Evolutionary conservation across 2,888 invertebrate genomes (phyloP).

Genomic region (Conchocele bisecta): DNA sequence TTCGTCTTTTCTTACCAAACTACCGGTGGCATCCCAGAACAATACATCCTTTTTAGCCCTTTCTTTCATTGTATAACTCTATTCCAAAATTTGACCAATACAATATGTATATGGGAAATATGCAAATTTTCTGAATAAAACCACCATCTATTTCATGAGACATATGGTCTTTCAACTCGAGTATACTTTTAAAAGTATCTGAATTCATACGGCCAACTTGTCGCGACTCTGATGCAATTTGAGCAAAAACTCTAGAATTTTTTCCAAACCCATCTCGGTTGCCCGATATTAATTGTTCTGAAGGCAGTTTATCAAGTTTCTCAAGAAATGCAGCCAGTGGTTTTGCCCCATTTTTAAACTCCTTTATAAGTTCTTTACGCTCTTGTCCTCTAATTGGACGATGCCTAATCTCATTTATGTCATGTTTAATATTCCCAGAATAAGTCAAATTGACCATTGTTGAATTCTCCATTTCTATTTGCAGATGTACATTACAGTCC

Average conservation of each 20-base stretch:
- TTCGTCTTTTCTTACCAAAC: constrained; percentile 17
- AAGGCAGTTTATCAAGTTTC: not conserved
- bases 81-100: constrained; percentile 27
- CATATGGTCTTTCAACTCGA: constrained; percentile 10
- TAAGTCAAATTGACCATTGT: not conserved
- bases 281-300: constrained; percentile 2
- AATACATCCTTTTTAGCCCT: constrained; percentile 17
- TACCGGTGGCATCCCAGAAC: constrained; percentile 34
- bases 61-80: constrained; percentile 19
- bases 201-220: constrained; percentile 11
- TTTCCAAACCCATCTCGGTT: constrained; percentile 20
- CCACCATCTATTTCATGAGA: constrained; percentile 5
- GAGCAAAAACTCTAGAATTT: constrained; percentile 5
- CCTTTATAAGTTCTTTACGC: not conserved
- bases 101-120: constrained; percentile 19
- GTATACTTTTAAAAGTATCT: constrained; percentile 4
- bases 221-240: constrained; percentile 13
- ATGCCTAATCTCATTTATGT: not conserved
- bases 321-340: constrained; percentile 4
- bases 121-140: constrained; percentile 29
- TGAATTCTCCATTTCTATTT: too few species aligned
- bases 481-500: too few species aligned
- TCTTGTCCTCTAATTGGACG: not conserved
- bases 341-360: constrained; percentile 8
- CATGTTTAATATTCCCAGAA: constrained; percentile 9